phyloP scores from a whole-genome alignment of 35 echinoderm and acorn worm genomes.

The Lytechinus pictus region DNA sequence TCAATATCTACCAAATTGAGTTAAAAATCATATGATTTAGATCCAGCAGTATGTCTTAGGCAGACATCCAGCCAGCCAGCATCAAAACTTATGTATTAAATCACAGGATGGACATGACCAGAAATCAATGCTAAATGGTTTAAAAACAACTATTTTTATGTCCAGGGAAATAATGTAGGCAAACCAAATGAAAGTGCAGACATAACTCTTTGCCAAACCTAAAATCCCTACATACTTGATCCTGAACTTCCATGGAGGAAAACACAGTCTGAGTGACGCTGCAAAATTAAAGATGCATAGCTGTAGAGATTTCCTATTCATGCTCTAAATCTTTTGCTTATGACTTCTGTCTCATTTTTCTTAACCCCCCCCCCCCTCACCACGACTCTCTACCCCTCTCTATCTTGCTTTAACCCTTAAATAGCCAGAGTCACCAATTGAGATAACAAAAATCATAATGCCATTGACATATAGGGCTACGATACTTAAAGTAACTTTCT shows the following conservation, averaged over 20 bases:
- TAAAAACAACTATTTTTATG: conserved; percentile 21
- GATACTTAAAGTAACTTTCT: no score
- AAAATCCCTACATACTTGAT: background rate
- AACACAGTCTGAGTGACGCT: conserved; percentile 8
- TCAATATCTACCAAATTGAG: no score
- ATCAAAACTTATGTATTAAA: background rate
- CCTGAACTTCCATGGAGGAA: background rate
- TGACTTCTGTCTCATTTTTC: background rate
- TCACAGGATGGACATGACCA: background rate
- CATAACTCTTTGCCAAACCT: conserved; percentile 2
- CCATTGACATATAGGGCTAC: no score
- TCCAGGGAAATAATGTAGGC: background rate
- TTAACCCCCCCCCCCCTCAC: background rate
- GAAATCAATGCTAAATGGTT: background rate
- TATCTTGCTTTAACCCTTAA: background rate
- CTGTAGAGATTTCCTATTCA: background rate
- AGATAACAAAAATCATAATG: no score
- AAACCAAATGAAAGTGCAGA: background rate
- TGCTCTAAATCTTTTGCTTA: background rate
- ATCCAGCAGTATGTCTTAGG: no score
- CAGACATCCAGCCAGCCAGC: background rate
- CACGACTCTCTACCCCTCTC: background rate
- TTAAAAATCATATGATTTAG: no score
- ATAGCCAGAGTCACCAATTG: no score
- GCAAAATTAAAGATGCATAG: background rate